Conservation (phyloP, 2,113 vertebrate genomes). For the Cyphomyrus discorhynchus region DNA sequence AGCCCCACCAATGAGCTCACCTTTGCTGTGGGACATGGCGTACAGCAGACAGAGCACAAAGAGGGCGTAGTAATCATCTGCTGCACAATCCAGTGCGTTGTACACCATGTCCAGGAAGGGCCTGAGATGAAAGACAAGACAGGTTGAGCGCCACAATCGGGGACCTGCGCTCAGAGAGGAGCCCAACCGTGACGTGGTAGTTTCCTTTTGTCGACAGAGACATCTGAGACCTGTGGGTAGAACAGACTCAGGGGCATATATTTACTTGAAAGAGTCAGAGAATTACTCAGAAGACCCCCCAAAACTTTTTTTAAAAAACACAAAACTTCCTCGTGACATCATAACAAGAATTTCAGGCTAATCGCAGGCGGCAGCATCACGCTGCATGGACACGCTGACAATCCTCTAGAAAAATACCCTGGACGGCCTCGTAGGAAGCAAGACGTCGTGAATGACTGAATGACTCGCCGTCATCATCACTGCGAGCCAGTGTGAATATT, state of each 20-base stretch:
- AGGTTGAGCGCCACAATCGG: background rate
- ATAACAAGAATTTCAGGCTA: background rate
- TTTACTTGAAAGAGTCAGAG: background rate
- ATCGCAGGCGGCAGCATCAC: background rate
- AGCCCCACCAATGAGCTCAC: conserved; percentile 46
- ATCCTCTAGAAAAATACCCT: background rate
- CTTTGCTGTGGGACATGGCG: conserved; percentile 92
- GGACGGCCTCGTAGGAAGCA: background rate
- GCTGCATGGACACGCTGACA: background rate
- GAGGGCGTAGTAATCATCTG: conserved; percentile 87
- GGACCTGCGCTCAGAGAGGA: background rate
- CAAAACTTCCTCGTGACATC: background rate
- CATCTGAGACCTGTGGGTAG: background rate
- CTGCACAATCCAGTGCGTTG: conserved; percentile 78
- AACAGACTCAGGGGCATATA: background rate
- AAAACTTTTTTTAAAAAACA: background rate
- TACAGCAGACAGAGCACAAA: conserved; percentile 96
- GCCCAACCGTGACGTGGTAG: background rate
- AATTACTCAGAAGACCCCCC: background rate
- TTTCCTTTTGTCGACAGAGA: background rate
- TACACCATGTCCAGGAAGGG: conserved; percentile 96
- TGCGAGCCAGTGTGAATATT: background rate
- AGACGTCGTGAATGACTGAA: background rate
- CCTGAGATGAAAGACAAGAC: conserved; percentile 47
- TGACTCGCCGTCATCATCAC: background rate